Evolutionary conservation across 2,797 vertebrate genomes (phyloP), one percentile per base, ranked within the genome.

Genomic region (Chloroceryle inda): DNA sequence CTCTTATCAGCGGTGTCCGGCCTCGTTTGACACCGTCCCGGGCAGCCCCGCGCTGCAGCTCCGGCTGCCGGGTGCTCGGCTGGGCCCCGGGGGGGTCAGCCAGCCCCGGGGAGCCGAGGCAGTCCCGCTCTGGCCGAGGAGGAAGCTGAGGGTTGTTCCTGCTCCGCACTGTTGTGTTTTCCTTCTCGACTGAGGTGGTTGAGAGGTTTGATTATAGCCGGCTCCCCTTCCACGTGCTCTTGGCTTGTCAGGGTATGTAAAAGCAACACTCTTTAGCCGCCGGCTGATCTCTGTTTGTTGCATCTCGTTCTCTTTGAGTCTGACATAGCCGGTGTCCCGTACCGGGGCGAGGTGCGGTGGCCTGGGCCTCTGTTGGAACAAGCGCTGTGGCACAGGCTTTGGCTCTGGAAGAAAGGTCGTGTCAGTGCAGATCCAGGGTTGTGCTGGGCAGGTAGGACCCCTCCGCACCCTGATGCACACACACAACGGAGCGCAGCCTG

Each of bases 361-460:
- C 2, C 3, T 2, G 22, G 10, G 21, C 35, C 33, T 23, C 13
- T 7, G 5, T 26, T 15, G 40, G 44, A 35, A 6, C 29, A 26
- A 35, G 31, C 47, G 56, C 61, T 24, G 59, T 14, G 31, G 18
- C n/a, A 6, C 3, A 0, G 5, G 18, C 37, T 64, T 53, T 3
- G 0, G 64, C 27, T 42, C 27, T 16, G 0, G 6, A 1, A 1
- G 58, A 9, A 40, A 12, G 52, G 45, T 5, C 12, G 1, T 13
- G 68, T 55, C 24, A n/a, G 19, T 16, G 49, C 1, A 0, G 56
- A 22, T 3, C 45, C 1, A 2, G 5, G 1, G 11, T 8, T 23
- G 11, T 11, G 45, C 3, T 2, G 5, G 7, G 53, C 0, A 3
- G 35, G 1, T 5, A 1, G 0, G 1, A 42, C 24, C 26, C 49